Evolutionary conservation across 2,888 invertebrate genomes (phyloP), one percentile per base, ranked within the genome.

Genomic region (Mesochorus sp.): DNA sequence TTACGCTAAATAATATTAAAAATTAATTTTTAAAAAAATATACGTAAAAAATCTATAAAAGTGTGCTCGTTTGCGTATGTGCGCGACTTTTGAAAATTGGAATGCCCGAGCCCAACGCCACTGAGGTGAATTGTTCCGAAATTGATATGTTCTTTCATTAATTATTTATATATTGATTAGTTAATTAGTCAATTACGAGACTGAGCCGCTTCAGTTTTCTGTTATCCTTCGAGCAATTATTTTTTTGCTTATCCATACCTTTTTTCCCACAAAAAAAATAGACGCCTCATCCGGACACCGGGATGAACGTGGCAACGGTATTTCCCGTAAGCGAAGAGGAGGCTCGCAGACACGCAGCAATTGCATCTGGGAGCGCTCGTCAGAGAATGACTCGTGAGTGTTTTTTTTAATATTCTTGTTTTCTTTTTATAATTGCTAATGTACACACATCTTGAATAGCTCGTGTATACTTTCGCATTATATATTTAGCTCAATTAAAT

Each of bases 231-330:
- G 8, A 2, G 12, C 37, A 6, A 37, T 47, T 39, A n/a, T n/a
- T n/a, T 44, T 0, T 47, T 8, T 42, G 14, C 2, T 6, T 19
- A 17, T 19, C 2, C 14, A 4, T 6, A 19, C 10, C 0, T 39
- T 39, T 37, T 42, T 19, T 42, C 0, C 12, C 5, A 8, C 8
- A 47, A 26, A 24, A n/a, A 34, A 26, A 47, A n/a, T 21, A n/a
- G 10, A n/a, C 75, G 6, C 42, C 62, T 5, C 42, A 57, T 67
- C 62, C 64, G n/a, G 78, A 84, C 71, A 80, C 78, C 67, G 73
- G 68, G 68, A 89, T 89, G 89, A 88, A 87, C 67, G 85, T 85
- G 6, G 86, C 89, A n/a, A 88, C 89, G 64, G 88, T 89, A n/a
- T 88, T 86, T 79, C 89, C 89, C 12, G 83, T 82, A n/a, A 81